Evolutionary conservation across 2,113 vertebrate species (phyloP), one percentile per base, ranked within the genome.

Genomic region (Hepsetus odoe): DNA sequence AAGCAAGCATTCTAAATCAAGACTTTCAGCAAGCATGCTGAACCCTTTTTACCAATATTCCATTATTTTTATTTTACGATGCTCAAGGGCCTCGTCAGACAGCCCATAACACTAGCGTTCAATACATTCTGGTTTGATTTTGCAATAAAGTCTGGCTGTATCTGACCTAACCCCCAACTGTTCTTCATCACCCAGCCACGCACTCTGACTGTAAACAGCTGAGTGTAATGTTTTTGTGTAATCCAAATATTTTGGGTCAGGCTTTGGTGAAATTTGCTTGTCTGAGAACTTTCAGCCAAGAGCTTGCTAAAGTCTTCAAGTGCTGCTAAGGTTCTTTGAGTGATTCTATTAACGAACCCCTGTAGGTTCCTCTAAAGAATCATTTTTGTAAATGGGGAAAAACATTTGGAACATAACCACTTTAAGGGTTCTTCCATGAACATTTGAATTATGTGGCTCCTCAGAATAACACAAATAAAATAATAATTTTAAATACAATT

Each of bases 1-100:
- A 82, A 85, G 86, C 81, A 89, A 90, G 85, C 85, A 84, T 87
- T 86, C 85, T 55, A 70, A 84, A 77, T 51, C 24, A 14, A 44
- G 64, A 30, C 28, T 44, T 33, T 8, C 0, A 7, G 33, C 46
- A 69, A 68, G 64, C 65, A 26, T 14, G 5, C 58, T 26, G 59
- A 38, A 35, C 14, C n/a, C 9, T 26, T 46, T 30, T 62, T 62
- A 65, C 33, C 58, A 46, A 62, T 32, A 49, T 5, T 32, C 33
- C 30, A 32, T 5, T 6, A 58, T 32, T 40, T 35, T 11, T 20
- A 38, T 28, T 86, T 85, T 82, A 82, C 76, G 32, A 42, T 44
- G 35, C 70, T 56, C 53, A 5, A 14, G 32, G n/a, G n/a, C 13
- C 32, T 24, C 33, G 13, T 35, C 56, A 24, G 28, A 58, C 51